Percentiles rank a stretch among this genome's conserved stretches.
Evolutionary conservation across 2,797 vertebrate species (phyloP).

Genomic region (Falco rusticolus): DNA sequence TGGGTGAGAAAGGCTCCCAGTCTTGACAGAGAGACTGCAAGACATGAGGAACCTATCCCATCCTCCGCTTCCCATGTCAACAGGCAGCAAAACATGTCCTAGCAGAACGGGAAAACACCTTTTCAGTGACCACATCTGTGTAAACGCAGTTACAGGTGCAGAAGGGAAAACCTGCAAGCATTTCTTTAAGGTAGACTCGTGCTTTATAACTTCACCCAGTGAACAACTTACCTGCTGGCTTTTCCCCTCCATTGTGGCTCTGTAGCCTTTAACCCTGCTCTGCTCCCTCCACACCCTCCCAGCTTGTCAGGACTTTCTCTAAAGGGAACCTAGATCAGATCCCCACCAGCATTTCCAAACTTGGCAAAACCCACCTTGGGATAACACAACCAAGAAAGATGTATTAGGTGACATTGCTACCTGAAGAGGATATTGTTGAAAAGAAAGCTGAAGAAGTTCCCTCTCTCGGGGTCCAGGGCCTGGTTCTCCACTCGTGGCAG

Average conservation of each 20-base stretch:
- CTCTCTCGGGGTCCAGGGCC: constrained; percentile 86
- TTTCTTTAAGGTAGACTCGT: background rate
- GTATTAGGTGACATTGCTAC: constrained; percentile 69
- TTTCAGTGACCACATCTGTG: background rate
- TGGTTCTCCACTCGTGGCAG: constrained; percentile 90
- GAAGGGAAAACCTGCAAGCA: background rate
- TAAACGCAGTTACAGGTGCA: background rate
- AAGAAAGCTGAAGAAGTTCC: constrained; percentile 81
- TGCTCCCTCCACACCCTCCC: background rate
- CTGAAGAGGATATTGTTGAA: constrained; percentile 92
- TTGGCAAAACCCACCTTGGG: background rate
- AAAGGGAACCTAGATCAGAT: background rate
- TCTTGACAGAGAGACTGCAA: background rate
- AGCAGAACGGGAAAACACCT: background rate
- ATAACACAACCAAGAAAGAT: background rate
- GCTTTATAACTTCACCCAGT: background rate
- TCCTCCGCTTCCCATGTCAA: background rate
- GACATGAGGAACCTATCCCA: background rate
- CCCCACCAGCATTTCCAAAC: background rate
- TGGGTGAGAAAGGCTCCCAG: background rate
- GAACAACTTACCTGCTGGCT: background rate
- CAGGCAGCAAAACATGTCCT: background rate
- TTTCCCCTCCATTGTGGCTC: background rate
- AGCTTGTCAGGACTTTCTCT: background rate
- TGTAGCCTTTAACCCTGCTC: background rate